phyloP scores from a whole-genome alignment of 2,113 vertebrate genomes.

The Philantomba maxwellii region DNA sequence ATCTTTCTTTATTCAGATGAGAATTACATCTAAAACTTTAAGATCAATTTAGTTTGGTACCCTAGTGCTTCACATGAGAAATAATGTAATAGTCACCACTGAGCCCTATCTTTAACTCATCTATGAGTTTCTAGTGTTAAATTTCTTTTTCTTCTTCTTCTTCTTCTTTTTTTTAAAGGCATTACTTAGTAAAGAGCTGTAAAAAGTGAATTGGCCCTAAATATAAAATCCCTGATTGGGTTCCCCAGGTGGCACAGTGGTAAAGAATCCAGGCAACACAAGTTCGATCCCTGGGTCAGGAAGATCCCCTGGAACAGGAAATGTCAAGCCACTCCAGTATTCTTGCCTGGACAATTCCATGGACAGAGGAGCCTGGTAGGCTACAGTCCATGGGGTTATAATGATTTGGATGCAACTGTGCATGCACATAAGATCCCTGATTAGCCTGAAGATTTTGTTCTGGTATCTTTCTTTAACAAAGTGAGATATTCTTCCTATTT shows the following conservation, averaged over 20 bases:
- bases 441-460: neutral
- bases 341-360: neutral
- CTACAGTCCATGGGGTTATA: neutral
- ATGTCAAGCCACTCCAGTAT: neutral
- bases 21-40: neutral
- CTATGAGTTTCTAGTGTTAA: neutral
- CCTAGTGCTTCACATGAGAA: neutral
- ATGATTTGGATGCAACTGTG: neutral
- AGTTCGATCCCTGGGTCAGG: neutral
- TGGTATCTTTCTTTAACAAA: neutral
- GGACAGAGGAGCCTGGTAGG: neutral
- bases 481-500: neutral
- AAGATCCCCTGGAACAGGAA: neutral
- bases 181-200: neutral
- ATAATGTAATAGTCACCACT: neutral
- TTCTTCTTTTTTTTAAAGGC: neutral
- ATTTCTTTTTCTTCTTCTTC: neutral
- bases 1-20: slow-evolving; percentile 10
- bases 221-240: neutral
- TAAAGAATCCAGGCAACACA: neutral
- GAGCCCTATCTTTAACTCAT: neutral
- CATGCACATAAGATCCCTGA: neutral
- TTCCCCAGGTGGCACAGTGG: neutral
- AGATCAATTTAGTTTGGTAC: neutral
- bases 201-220: neutral